Base-by-base conservation (phyloP, 1,140 invertebrate genomes). In the Myzus persicae region DNA sequence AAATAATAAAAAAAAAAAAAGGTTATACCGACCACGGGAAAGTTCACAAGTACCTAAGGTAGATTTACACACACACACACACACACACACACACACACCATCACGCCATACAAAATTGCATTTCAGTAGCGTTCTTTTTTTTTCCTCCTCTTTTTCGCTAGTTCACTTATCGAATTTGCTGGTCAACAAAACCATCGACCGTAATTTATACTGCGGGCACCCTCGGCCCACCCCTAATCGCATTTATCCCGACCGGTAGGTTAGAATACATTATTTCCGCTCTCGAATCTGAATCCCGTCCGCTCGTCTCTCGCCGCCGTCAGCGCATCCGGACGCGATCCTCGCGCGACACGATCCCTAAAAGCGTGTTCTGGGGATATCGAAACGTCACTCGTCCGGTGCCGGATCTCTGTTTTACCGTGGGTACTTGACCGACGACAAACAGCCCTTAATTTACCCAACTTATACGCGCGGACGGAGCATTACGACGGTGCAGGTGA, bases 251-350 rank as follows among this genome's bases (percentile, higher is more conserved):
- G 36, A 54, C 24, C 22, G 46, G 9, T 36, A 89, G 88, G 48
- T 89, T 89, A 54, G 88, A 89, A 89, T 89, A 89, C 48, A 89
- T 89, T 89, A 89, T 54, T 89, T 89, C 36, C 48, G 22, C 22
- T 89, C 36, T 89, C 36, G 48, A 18, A 38, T 51, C 48, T 51
- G 44, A 89, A 89, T 89, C 1, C n/a, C 6, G 0, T 89, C n/a
- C 36, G 5, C 5, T 84, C 7, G 20, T 38, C 36, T 38, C 22
- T 24, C 76, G 14, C 42, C 42, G 9, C 42, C 42, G 9, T 42
- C 8, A 36, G 14, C 24, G 24, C 22, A 11, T 87, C 31, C 31
- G 26, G 42, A 31, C 81, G 24, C 26, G n/a, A 26, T 87, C 40
- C 42, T 14, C 14, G 38, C 14, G 38, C 40, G 3, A 59, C 11